Evolutionary conservation across 2,888 invertebrate species (phyloP), one percentile per base, ranked within the genome.

Genomic region (Isotomurus palustris): DNA sequence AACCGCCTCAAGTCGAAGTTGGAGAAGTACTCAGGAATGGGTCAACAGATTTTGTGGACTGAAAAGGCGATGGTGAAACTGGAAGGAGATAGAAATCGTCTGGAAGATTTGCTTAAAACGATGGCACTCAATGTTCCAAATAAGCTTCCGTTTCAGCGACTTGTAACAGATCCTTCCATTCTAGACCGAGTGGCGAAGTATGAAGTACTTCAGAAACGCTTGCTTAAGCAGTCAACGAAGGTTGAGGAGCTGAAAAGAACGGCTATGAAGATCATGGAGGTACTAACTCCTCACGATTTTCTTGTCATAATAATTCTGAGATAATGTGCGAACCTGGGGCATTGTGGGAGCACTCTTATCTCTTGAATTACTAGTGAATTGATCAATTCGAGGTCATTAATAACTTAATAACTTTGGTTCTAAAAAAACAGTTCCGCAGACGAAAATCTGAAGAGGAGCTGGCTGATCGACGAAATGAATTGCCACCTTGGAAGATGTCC

Each of bases 161-260:
- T 68, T 0, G 65, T 68, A 8, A 67, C 68, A 0, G 68, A 68
- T 40, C 68, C 68, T 1, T 68, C 68, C 10, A 59, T 68, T n/a
- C 47, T 68, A 48, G 68, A 68, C 41, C 44, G 68, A 19, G 56
- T 68, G 12, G 60, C 64, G 1, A 68, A 66, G 35, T 65, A 68
- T 28, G 61, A 64, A 40, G 59, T 68, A 14, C 52, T 68, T 2
- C 66, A 67, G 40, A 62, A 65, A 36, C 44, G 68, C 25, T 40
- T 68, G n/a, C 48, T 50, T 8, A 48, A 57, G 1, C 66, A 68
- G 38, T 52, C 65, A 1, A 53, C 59, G 14, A 66, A 61, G 48
- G 62, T 68, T 8, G 62, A 65, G 22, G 57, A 65, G 32, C 36
- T 67, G 32, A 67, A 68, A 44, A 28, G 41, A 29, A 64, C 43